Conservation (phyloP, 2,113 vertebrate genomes). For the Ancistrus triradiatus region DNA sequence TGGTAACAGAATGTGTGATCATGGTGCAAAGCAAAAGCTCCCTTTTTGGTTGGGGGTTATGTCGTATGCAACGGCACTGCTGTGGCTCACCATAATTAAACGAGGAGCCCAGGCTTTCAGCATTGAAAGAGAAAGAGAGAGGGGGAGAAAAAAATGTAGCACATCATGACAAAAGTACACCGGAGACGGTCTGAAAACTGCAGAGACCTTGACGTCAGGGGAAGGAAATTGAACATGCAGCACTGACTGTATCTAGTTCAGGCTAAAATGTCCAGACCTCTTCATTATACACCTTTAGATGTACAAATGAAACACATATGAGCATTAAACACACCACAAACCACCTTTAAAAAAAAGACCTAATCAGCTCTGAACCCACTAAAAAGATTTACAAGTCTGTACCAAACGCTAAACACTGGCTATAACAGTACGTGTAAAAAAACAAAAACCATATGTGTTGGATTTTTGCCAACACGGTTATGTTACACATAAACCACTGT, state of each 20-base stretch:
- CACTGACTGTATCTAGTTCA: constrained; percentile 13
- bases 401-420: constrained; percentile 49
- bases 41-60: constrained; percentile 53
- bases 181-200: constrained; percentile 18
- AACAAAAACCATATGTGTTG: too few relatives aligned
- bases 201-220: constrained; percentile 19
- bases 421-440: too few relatives aligned
- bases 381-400: not conserved
- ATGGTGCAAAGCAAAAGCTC: constrained; percentile 66
- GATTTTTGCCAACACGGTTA: too few relatives aligned
- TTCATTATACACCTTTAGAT: constrained; percentile 18
- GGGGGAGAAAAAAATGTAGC: constrained; percentile 36
- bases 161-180: constrained; percentile 54
- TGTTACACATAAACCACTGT: too few relatives aligned
- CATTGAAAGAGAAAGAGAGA: constrained; percentile 32
- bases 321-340: constrained; percentile 9
- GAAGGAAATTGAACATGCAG: constrained; percentile 7
- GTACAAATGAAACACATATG: constrained; percentile 23
- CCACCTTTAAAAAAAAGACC: constrained; percentile 3
- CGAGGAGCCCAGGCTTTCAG: constrained; percentile 51
- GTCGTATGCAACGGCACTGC: constrained; percentile 63
- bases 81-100: constrained; percentile 67
- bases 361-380: not conserved
- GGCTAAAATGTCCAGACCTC: too few relatives aligned
- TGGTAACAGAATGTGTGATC: constrained; percentile 62